Base-by-base conservation (phyloP, 2,797 vertebrate genomes). In the Lycodopsis pacificus region DNA sequence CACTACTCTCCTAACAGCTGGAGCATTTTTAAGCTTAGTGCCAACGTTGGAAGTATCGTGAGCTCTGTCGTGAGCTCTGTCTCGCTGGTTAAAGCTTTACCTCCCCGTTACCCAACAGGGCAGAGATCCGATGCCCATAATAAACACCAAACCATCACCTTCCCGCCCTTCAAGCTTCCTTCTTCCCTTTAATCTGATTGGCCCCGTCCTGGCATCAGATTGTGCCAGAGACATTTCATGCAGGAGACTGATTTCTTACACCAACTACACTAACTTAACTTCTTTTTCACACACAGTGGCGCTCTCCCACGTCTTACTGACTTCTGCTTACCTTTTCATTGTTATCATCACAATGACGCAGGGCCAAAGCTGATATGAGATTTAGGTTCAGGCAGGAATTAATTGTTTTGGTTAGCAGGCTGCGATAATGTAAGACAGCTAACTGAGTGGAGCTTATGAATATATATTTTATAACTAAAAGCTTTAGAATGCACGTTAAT, bases 131-230 rank as follows among this genome's bases (percentile, higher is more conserved):
- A 49, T 46, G 38, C 72, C 70, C 51, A 44, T 79, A 71, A 86
- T 86, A 80, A 82, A 83, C 85, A 54, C 13, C 61, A 68, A 79
- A 82, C 77, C 59, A 75, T 73, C 58, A 76, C 46, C 74, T 53
- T 36, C 34, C 48, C 58, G 56, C 56, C 54, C 0, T 2, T 54
- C 53, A 65, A 38, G 74, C 84, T 75, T 84, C 73, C 69, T 83
- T 66, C 70, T 69, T 69, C 53, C 30, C 56, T 25, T 25, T 90
- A 88, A 91, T 92, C 86, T 89, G 80, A 88, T 88, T 76, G 67
- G 79, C 73, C 81, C 48, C 7, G 5, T 80, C 25, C 70, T 84
- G 54, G 57, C 30, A 13, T 66, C 69, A 82, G 66, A 82, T 7
- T 30, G 17, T 80, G 64, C 65, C 65, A 69, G 70, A 13, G 48